Base-by-base conservation (phyloP, 1,140 invertebrate genomes). In the Mamestra configurata region DNA sequence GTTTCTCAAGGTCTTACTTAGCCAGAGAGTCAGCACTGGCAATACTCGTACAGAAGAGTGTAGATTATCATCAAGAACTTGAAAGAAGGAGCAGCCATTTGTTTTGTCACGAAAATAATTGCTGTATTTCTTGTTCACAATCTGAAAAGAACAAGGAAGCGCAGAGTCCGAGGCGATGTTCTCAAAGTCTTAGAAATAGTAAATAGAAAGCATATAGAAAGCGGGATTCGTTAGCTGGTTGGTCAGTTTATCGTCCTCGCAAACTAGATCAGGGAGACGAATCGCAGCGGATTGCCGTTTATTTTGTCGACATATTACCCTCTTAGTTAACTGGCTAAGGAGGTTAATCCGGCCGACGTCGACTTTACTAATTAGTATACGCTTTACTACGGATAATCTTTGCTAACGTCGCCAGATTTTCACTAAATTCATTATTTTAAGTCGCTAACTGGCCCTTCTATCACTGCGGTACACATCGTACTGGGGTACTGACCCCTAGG, bases 231-330 rank as follows among this genome's bases (percentile, higher is more conserved):
- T 73, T 53, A 57, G 70, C 49, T 57, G 22, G 55, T 73, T 73
- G 70, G 70, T 73, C 70, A 73, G 35, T 73, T 73, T 73, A 73
- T 73, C 49, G 68, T 53, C 49, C 51, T 64, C 31, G 37, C 79
- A 81, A 79, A 77, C 73, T 77, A 81, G 79, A 82, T 84, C 80
- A 79, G 71, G 76, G 71, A 84, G 85, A 86, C 81, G 83, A 82
- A 86, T 86, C 76, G 81, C 77, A 68, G 80, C 76, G 77, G 84
- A 83, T 85, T 85, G 84, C 79, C 83, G 82, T 80, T 83, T 86
- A 86, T 85, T 86, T 83, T 85, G 77, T 77, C 80, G 82, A 86
- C 85, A 84, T 86, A 86, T 85, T 85, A 83, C 85, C 79, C 85
- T 82, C 85, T 86, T 85, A 86, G 83, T 85, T 86, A 86, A 86